These are phyloP conservation scores for Turritopsis rubra DNA, from an alignment of 30 jellyfish, hydroid and myxozoan genomes.

Conservation along the genomic window DNA sequence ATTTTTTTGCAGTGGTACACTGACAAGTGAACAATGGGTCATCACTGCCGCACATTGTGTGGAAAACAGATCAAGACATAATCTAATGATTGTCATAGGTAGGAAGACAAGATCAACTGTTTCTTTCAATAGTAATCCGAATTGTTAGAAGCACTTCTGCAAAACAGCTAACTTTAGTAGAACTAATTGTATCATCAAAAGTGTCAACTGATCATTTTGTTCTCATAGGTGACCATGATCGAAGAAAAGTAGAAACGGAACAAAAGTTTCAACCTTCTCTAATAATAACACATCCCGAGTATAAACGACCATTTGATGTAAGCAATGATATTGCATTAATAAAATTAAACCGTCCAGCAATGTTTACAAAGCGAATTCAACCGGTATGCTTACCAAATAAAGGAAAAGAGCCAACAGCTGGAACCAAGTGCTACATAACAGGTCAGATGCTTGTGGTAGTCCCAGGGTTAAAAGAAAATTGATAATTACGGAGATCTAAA, in stretches of 20 bases:
- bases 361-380: constrained; percentile 9
- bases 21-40: not conserved
- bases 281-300: not conserved
- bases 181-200: no score
- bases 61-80: not conserved
- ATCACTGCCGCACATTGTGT: not conserved
- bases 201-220: not conserved
- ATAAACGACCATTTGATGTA: not conserved
- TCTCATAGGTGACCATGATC: not conserved
- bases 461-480: no score
- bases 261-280: not conserved
- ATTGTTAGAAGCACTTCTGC: not conserved
- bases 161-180: not conserved
- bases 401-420: not conserved
- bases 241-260: not conserved
- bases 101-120: not conserved
- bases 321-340: constrained; percentile 2
- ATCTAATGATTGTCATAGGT: not conserved
- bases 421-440: constrained; percentile 12
- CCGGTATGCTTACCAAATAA: not conserved
- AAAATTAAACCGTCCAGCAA: not conserved
- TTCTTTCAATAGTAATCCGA: no score
- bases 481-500: no score
- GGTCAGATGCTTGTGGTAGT: not conserved
- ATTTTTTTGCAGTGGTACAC: not conserved